Base-by-base conservation (phyloP, 2,888 invertebrate genomes). In the Thyatira batis region DNA sequence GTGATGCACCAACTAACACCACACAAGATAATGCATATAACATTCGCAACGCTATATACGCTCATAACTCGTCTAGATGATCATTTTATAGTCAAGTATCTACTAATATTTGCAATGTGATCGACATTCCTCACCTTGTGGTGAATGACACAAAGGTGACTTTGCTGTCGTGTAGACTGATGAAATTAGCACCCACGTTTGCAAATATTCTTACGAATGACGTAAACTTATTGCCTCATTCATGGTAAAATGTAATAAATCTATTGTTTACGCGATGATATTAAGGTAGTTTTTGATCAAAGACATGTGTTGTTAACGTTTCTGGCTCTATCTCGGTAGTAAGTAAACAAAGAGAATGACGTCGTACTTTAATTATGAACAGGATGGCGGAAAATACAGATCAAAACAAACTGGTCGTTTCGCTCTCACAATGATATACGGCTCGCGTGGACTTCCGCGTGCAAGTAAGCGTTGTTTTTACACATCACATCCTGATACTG, bases 131-230 rank as follows among this genome's bases (percentile, higher is more conserved):
- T 78, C 78, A 78, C 79, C 79, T 80, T 75, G 53, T 67, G 63
- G 69, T 72, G 71, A 79, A 82, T 75, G 75, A 78, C 78, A 73
- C 69, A 25, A 55, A 77, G 80, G 80, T 84, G 81, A 84, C 84
- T 74, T 82, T 82, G 73, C 50, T 45, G 45, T 46, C 33, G 51
- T 51, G 49, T 52, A 49, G 54, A 55, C 61, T 78, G 79, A 80
- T 76, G 73, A 79, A 84, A 80, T 82, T 75, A 78, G 69, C 82
- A 76, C 79, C 71, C 63, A 75, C 70, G 69, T 63, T 81, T 76
- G 73, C 76, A 57, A 77, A 76, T 67, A 53, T 52, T 69, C 55
- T 69, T 60, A 63, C 60, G 54, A 55, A 60, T 79, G 73, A 74
- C 73, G 78, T 71, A 60, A 54, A 17, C 49, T 54, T 63, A 63